These are phyloP conservation scores for Phycodurus eques DNA, from an alignment of 2,113 vertebrate genomes.

Conservation along the genomic window DNA sequence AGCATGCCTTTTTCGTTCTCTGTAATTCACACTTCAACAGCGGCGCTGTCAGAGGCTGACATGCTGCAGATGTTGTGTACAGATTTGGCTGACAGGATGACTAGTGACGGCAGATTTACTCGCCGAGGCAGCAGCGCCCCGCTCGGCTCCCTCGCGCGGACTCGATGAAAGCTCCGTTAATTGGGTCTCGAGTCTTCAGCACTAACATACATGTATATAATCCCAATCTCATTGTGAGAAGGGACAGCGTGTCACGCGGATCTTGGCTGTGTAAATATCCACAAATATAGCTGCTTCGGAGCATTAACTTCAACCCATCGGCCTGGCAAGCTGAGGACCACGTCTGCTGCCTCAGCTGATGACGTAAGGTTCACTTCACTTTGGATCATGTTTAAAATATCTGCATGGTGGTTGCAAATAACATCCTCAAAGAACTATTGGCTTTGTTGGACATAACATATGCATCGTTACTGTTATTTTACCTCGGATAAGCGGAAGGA, in stretches of 20 bases:
- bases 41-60: constrained; percentile 57
- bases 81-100: constrained; percentile 60
- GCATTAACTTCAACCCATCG: constrained; percentile 16
- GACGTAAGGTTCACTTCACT: constrained; percentile 33
- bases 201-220: constrained; percentile 28
- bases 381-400: constrained; percentile 33
- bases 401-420: constrained; percentile 26
- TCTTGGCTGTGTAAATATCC: constrained; percentile 31
- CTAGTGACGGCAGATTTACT: constrained; percentile 67
- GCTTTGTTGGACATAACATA: constrained; percentile 10
- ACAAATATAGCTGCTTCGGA: constrained; percentile 26
- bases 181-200: constrained; percentile 42
- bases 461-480: too few species aligned
- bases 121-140: constrained; percentile 42
- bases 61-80: constrained; percentile 62
- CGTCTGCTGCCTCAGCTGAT: constrained; percentile 27
- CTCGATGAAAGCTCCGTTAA: constrained; percentile 57
- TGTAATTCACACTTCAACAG: constrained; percentile 55
- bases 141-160: constrained; percentile 41
- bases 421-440: constrained; percentile 33
- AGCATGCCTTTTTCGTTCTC: constrained; percentile 42
- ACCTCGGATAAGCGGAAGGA: too few species aligned
- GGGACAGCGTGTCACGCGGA: constrained; percentile 22
- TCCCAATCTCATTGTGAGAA: constrained; percentile 27
- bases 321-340: constrained; percentile 20